These are phyloP conservation scores for Enteromius argenteus DNA, from an alignment of 2,797 vertebrate species.

Conservation along the genomic window DNA sequence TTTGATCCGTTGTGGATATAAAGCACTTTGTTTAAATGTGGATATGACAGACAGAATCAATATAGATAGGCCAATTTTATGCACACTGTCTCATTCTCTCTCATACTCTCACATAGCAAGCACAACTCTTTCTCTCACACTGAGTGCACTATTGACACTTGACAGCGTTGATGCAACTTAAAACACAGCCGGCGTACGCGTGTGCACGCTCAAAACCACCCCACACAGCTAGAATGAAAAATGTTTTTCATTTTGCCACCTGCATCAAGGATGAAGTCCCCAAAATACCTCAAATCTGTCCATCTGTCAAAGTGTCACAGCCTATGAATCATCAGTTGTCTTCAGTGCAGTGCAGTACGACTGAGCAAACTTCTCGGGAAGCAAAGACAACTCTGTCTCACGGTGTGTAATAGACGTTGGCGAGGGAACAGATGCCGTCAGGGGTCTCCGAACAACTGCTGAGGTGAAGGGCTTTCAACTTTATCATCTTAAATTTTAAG, in stretches of 20 bases:
- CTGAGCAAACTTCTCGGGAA: conserved; percentile 54
- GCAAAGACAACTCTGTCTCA: conserved; percentile 17
- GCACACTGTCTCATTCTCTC: conserved; percentile 9
- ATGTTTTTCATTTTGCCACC: conserved; percentile 62
- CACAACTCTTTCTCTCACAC: conserved; percentile 40
- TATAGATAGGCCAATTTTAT: conserved; percentile 23
- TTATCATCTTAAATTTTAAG: conserved; percentile 15
- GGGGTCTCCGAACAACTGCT: conserved; percentile 47
- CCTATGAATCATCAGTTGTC: conserved; percentile 79
- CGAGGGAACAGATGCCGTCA: conserved; percentile 46
- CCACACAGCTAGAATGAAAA: conserved; percentile 55
- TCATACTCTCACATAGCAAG: conserved; percentile 10
- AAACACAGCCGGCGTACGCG: conserved; percentile 51
- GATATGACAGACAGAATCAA: conserved; percentile 48
- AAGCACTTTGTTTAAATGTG: conserved; percentile 43
- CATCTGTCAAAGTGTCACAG: conserved; percentile 85
- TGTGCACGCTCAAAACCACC: conserved; percentile 4
- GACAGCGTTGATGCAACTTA: conserved; percentile 16
- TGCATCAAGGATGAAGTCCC: conserved; percentile 73
- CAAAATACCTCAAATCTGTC: conserved; percentile 82
- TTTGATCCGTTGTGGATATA: conserved; percentile 48
- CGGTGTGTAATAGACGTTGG: conserved; percentile 48
- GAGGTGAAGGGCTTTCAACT: conserved; percentile 28
- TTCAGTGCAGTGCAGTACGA: conserved; percentile 57
- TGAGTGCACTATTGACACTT: conserved; percentile 30